These are phyloP conservation scores for Plebejus melissa DNA, from an alignment of 2,888 invertebrate genomes.

Conservation along the genomic window DNA sequence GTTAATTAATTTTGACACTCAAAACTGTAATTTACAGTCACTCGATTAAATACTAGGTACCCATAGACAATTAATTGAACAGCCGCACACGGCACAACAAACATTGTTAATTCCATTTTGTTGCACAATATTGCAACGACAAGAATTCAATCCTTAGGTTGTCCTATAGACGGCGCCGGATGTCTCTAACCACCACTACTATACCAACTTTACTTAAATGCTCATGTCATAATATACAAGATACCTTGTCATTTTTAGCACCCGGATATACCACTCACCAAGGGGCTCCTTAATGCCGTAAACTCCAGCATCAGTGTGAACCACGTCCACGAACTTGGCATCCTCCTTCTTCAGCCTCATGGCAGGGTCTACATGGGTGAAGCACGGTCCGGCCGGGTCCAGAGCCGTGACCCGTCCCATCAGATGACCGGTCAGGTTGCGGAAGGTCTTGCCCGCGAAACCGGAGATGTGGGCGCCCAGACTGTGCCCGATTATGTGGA, in stretches of 20 bases:
- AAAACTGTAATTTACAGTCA: too few relatives aligned
- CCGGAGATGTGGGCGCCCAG: constrained; percentile 64
- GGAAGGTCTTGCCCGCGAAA: constrained; percentile 57
- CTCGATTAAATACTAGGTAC: too few relatives aligned
- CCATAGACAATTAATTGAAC: background rate
- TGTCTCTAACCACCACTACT: too few relatives aligned
- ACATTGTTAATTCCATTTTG: background rate
- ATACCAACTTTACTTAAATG: too few relatives aligned
- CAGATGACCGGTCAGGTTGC: constrained; percentile 45
- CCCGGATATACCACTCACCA: constrained; percentile 47
- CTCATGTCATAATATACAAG: too few relatives aligned
- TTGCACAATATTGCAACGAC: background rate
- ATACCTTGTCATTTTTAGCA: too few relatives aligned
- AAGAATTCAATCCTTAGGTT: too few relatives aligned
- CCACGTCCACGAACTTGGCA: constrained; percentile 59
- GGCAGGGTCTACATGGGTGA: constrained; percentile 48
- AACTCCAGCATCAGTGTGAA: constrained; percentile 61
- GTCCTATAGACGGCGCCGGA: too few relatives aligned
- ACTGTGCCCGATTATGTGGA: constrained; percentile 70
- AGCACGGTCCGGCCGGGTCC: constrained; percentile 72
- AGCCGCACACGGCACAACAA: background rate
- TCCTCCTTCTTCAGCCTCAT: constrained; percentile 50
- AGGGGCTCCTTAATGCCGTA: constrained; percentile 53
- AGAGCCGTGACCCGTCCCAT: constrained; percentile 59
- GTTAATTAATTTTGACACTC: too few relatives aligned